These are phyloP conservation scores for Habroteleia sp. DNA, from an alignment of 2,888 invertebrate genomes.

Conservation along the genomic window DNA sequence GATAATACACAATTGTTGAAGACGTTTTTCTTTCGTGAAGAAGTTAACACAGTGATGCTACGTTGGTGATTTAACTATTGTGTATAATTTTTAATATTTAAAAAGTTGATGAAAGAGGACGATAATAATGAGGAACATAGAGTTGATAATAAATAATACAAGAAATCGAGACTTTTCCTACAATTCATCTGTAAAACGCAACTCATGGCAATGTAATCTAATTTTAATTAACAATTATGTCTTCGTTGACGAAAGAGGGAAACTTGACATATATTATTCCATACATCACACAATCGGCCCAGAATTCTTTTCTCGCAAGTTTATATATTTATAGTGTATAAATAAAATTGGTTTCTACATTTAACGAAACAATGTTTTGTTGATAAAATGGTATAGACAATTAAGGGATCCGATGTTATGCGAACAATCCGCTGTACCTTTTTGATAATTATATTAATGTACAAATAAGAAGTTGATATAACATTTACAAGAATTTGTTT, in stretches of 20 bases:
- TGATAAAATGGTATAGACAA: conserved; percentile 43
- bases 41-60: conserved; percentile 42
- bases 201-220: conserved; percentile 45
- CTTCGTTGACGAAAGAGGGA: conserved; percentile 47
- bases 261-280: too few species aligned
- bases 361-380: conserved; percentile 43
- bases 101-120: conserved; percentile 19
- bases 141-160: conserved; percentile 36
- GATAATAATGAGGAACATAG: conserved; percentile 19
- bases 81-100: conserved; percentile 60
- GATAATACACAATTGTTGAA: conserved; percentile 54
- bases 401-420: conserved; percentile 54
- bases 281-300: too few species aligned
- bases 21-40: conserved; percentile 51
- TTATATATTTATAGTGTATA: conserved; percentile 59
- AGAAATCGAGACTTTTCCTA: conserved; percentile 41
- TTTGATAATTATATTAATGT: conserved; percentile 60
- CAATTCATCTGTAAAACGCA: conserved; percentile 56
- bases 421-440: conserved; percentile 59
- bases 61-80: conserved; percentile 54
- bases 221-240: conserved; percentile 50
- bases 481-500: conserved; percentile 52
- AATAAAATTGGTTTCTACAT: conserved; percentile 54
- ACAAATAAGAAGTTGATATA: conserved; percentile 59
- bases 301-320: conserved; percentile 40